Evolutionary conservation across 2,797 vertebrate species (phyloP), one percentile per base, ranked within the genome.

Genomic region (Channallabes apus): DNA sequence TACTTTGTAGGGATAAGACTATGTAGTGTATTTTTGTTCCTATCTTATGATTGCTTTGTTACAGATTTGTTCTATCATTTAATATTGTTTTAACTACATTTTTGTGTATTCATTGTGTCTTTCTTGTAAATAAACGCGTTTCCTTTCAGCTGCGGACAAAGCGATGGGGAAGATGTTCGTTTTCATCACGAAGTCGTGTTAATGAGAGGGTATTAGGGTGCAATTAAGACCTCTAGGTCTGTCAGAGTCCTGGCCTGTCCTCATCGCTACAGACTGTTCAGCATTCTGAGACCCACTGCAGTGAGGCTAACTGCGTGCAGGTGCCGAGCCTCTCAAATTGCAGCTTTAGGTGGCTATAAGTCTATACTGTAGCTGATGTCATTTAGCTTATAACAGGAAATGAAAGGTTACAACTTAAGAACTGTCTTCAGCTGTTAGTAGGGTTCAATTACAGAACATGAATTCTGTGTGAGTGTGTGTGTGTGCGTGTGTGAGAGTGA

Each of bases 301-400:
- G 92, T 88, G 92, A 92, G 76, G 88, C 89, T 93, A 93, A 95
- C 90, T 87, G 89, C 92, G 87, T 89, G 94, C 94, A 95, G 95
- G 93, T 95, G 94, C 93, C 90, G 90, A 88, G 84, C 87, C 82
- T 82, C 90, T 75, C 27, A 94, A 94, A 95, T 95, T 95, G 93
- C 88, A 94, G 93, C 88, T 92, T 88, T 88, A 89, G 91, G 90
- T 88, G 68, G 83, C 85, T 86, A 85, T 69, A 88, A 89, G 90
- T 78, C 82, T 93, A 83, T 86, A 88, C 82, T 93, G 82, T 86
- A 88, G 86, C 75, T 85, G 80, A 51, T 86, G 85, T 59, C 81
- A 86, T 93, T 90, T 92, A 87, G 90, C 91, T 91, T 91, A 91
- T 92, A 90, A 88, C 91, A 89, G 92, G 91, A 95, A 95, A 95